phyloP scores from a whole-genome alignment of 2,888 invertebrate species.

The Syrista parreyssii region DNA sequence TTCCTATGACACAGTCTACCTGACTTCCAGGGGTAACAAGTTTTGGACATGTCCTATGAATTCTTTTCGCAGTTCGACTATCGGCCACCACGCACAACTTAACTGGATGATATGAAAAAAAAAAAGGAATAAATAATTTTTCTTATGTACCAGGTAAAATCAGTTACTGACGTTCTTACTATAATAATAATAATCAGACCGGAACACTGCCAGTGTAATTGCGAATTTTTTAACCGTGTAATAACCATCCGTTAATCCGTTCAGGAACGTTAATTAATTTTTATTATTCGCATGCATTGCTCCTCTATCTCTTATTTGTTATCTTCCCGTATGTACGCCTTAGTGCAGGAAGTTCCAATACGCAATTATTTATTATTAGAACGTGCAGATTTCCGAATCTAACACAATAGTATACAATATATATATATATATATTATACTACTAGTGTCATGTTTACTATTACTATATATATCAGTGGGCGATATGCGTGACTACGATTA shows the following conservation, averaged over 20 bases:
- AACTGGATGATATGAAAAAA: conserved; percentile 67
- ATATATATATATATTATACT: neutral
- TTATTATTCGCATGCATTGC: neutral
- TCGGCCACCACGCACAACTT: conserved; percentile 79
- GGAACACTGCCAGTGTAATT: neutral
- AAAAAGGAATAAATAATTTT: neutral
- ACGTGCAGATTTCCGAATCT: neutral
- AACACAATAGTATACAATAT: neutral
- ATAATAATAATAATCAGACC: neutral
- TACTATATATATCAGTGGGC: neutral
- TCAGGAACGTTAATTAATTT: neutral
- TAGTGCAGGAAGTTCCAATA: neutral
- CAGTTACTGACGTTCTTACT: neutral
- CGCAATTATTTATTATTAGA: neutral
- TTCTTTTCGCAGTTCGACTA: conserved; percentile 72
- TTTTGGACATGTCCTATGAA: conserved; percentile 74
- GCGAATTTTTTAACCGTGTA: neutral
- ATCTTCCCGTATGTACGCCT: too few relatives aligned
- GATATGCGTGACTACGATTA: neutral
- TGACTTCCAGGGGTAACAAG: conserved; percentile 71
- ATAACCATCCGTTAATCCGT: neutral
- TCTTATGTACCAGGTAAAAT: neutral
- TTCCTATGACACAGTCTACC: conserved; percentile 78
- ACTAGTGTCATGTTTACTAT: neutral
- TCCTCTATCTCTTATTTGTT: too few relatives aligned